Conservation (phyloP, 2,113 vertebrate species). For the Chlorodrepanis virens region DNA sequence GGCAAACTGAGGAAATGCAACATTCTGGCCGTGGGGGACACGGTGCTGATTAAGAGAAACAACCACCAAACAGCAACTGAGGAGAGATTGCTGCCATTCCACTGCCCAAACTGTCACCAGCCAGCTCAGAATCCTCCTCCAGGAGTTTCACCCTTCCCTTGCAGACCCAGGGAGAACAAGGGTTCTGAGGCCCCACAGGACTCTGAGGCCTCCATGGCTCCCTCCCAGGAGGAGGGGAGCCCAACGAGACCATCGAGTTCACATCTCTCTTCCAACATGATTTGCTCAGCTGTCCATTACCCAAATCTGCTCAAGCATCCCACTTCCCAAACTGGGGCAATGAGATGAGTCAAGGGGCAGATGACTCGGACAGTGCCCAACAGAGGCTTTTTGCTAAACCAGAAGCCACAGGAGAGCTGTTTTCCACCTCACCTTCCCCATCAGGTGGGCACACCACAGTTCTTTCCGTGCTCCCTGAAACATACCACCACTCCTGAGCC, state of each 20-base stretch:
- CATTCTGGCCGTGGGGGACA: not conserved
- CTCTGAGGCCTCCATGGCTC: not conserved
- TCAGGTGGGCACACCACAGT: not conserved
- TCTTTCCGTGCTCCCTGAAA: not conserved
- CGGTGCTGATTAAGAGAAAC: not conserved
- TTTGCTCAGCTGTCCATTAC: not conserved
- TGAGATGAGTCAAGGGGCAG: not conserved
- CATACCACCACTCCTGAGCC: not conserved
- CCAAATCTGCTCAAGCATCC: not conserved
- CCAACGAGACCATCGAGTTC: fast-evolving
- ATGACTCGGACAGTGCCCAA: not conserved
- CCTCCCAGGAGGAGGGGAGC: not conserved
- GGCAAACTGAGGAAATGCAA: conserved; percentile 46
- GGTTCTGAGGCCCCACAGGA: not conserved
- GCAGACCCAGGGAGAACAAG: not conserved
- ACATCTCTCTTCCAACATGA: not conserved
- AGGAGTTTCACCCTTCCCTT: not conserved
- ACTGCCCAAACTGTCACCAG: fast-evolving
- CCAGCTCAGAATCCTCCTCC: not conserved
- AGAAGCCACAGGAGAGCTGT: not conserved
- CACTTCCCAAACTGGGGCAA: not conserved
- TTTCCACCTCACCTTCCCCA: not conserved
- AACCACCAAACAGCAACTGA: not conserved
- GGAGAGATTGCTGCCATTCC: not conserved
- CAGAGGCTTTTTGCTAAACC: not conserved